These are phyloP conservation scores for Sphaerophoria taeniata DNA, from an alignment of 2,888 invertebrate genomes.

Conservation along the genomic window DNA sequence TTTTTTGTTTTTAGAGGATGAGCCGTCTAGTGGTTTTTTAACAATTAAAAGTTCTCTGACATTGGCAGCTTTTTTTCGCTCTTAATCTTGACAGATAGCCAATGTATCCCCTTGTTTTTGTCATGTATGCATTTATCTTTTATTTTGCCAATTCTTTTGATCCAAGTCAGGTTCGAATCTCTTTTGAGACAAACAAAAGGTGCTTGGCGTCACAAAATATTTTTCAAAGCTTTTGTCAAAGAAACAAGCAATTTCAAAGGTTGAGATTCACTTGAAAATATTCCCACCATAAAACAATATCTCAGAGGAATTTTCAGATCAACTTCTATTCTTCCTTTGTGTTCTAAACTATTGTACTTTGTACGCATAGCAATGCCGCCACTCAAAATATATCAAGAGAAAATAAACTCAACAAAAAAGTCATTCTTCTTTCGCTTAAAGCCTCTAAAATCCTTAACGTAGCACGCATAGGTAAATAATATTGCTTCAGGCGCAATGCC, in stretches of 20 bases:
- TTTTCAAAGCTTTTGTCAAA: neutral
- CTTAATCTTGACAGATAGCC: too few relatives aligned
- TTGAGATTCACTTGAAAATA: neutral
- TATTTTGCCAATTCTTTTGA: too few relatives aligned
- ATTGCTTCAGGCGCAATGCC: constrained; percentile 3
- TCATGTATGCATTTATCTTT: too few relatives aligned
- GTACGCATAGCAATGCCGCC: constrained; percentile 12
- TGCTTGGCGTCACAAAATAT: too few relatives aligned
- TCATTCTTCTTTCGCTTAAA: constrained; percentile 1
- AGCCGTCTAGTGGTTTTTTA: too few relatives aligned
- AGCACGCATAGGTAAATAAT: constrained; percentile 22
- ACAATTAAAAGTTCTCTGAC: too few relatives aligned
- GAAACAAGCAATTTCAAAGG: neutral
- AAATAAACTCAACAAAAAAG: neutral
- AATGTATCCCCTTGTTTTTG: too few relatives aligned
- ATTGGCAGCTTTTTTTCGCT: too few relatives aligned
- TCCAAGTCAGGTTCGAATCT: too few relatives aligned
- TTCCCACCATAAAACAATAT: neutral
- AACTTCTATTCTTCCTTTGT: constrained; percentile 23
- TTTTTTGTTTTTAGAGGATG: too few relatives aligned
- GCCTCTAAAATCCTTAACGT: constrained; percentile 23
- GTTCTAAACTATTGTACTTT: constrained; percentile 11
- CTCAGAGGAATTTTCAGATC: constrained; percentile 1
- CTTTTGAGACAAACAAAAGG: too few relatives aligned
- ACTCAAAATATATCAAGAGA: neutral